Conservation (phyloP, 35 echinoderm and acorn worm species). For the Strongylocentrotus purpuratus region DNA sequence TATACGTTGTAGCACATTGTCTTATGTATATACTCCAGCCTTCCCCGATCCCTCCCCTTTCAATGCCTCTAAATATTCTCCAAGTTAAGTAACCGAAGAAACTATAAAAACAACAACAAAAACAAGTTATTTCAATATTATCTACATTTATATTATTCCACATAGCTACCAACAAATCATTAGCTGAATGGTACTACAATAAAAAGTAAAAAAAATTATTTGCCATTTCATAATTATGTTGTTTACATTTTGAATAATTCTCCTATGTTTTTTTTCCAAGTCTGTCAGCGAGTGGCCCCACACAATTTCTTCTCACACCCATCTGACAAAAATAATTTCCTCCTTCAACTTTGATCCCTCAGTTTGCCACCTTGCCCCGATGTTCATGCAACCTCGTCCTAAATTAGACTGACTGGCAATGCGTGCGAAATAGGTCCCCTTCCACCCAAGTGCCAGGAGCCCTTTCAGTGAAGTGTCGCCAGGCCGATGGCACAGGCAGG, state of each 20-base stretch:
- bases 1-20: background rate
- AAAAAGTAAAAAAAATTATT: too few relatives aligned
- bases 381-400: background rate
- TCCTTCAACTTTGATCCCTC: slow-evolving; percentile 8
- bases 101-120: too few relatives aligned
- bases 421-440: slow-evolving; percentile 40
- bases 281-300: background rate
- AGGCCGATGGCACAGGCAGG: slow-evolving; percentile 32
- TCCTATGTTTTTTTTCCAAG: background rate
- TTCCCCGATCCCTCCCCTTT: background rate
- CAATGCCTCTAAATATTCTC: background rate
- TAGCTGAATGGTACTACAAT: too few relatives aligned
- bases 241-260: background rate
- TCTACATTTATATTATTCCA: too few relatives aligned
- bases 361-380: background rate
- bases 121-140: too few relatives aligned
- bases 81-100: too few relatives aligned
- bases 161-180: too few relatives aligned
- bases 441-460: background rate
- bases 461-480: slow-evolving; percentile 39
- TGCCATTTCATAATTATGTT: background rate
- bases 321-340: background rate
- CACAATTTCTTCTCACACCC: background rate
- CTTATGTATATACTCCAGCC: background rate
- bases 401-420: slow-evolving; percentile 39